Evolutionary conservation across 1,140 invertebrate species (phyloP).

Genomic region (Gyrodactylus salaris): DNA sequence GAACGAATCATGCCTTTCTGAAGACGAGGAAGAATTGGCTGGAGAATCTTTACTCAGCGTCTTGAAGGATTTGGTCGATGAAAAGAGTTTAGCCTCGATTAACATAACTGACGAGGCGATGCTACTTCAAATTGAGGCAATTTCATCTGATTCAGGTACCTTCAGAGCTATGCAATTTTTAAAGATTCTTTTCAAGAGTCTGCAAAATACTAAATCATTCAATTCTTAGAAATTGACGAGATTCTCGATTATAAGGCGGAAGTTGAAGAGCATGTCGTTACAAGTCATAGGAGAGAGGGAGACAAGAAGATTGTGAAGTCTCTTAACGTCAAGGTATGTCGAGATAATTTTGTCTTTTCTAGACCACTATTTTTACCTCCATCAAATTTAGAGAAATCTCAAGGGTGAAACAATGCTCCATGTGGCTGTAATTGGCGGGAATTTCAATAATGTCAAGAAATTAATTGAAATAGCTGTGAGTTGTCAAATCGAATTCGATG

Average conservation of each 20-base stretch:
- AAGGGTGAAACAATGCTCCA: conserved; percentile 2
- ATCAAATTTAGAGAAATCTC: conserved; percentile 1
- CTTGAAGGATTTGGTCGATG: neutral
- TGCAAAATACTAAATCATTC: too few relatives aligned
- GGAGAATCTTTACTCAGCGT: neutral
- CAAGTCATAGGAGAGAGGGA: neutral
- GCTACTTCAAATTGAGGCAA: neutral
- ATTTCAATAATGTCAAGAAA: neutral
- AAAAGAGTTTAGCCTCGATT: neutral
- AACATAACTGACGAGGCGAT: neutral
- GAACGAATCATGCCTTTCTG: too few relatives aligned
- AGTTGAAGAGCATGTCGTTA: neutral
- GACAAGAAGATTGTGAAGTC: neutral
- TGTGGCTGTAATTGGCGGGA: neutral
- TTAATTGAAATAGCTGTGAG: neutral
- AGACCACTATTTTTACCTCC: too few relatives aligned
- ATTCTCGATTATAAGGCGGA: neutral
- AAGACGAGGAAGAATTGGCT: too few relatives aligned
- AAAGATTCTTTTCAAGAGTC: too few relatives aligned
- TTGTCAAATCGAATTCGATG: too few relatives aligned
- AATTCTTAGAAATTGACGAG: too few relatives aligned
- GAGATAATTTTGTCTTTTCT: neutral
- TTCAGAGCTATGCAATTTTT: too few relatives aligned
- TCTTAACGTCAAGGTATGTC: neutral
- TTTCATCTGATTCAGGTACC: neutral